Conservation (phyloP, 2,113 vertebrate species). For the Oryzias javanicus region DNA sequence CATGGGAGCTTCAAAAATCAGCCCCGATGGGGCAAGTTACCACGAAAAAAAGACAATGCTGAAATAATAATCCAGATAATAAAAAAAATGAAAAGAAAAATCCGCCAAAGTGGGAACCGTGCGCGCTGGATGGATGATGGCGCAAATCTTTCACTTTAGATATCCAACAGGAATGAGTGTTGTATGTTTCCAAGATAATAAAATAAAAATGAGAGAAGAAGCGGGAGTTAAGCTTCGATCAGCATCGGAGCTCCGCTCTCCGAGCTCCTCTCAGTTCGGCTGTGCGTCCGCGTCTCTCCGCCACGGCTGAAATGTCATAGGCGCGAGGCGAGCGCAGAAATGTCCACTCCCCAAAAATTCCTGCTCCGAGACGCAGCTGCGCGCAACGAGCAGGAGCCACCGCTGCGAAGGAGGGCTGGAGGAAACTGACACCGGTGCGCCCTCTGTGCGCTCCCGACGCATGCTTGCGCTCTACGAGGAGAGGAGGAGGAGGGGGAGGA, state of each 20-base stretch:
- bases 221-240: conserved; percentile 12
- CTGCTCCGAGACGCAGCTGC: conserved; percentile 28
- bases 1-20: conserved; percentile 81
- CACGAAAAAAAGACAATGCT: conserved; percentile 53
- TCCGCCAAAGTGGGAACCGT: conserved; percentile 36
- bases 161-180: not conserved
- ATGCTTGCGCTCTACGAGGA: not conserved
- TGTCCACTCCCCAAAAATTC: conserved; percentile 60
- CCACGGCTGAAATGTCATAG: conserved; percentile 38
- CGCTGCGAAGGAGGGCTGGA: conserved; percentile 34
- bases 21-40: conserved; percentile 77
- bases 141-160: conserved; percentile 12
- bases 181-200: conserved; percentile 32
- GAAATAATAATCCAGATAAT: conserved; percentile 63
- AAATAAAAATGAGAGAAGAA: not conserved
- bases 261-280: conserved; percentile 6
- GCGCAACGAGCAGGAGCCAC: conserved; percentile 36
- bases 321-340: conserved; percentile 34
- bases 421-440: conserved; percentile 57
- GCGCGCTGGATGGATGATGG: conserved; percentile 6
- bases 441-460: conserved; percentile 50
- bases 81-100: conserved; percentile 18
- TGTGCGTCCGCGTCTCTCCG: conserved; percentile 22
- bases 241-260: conserved; percentile 22
- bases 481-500: not conserved